Evolutionary conservation across 1,140 invertebrate genomes (phyloP), one percentile per base, ranked within the genome.

Genomic region (Chironomus tepperi): DNA sequence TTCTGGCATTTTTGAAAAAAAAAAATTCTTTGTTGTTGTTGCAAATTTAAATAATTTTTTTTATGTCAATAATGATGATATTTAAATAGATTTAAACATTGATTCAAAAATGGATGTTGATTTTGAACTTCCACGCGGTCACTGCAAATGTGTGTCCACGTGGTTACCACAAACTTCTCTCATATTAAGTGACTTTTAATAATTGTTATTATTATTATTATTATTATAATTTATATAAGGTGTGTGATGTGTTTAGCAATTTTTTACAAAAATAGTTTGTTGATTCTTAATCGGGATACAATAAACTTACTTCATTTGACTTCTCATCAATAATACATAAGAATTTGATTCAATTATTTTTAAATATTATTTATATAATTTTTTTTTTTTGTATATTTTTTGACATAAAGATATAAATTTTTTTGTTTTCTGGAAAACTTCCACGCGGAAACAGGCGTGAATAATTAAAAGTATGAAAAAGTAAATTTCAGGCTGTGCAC

Each of bases 181-280:
- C 65, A 70, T 70, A 70, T 70, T 70, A 70, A 70, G 65, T 70
- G 65, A 18, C 3, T 19, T n/a, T 70, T 9, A 21, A 18, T 67
- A n/a, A n/a, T n/a, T n/a, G n/a, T n/a, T n/a, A n/a, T n/a, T n/a
- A 57, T 70, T 10, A 70, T 19, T 70, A 70, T 16, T 67, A 70
- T 15, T 70, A 21, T 10, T 19, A 7, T 18, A 70, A 18, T 21
- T 67, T 8, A 70, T 70, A 70, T 19, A 70, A 19, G 9, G n/a
- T 19, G 64, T 67, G 47, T 34, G 24, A 34, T 34, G 24, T 34
- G 24, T 57, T 57, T 57, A 57, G 47, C 10, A 57, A 57, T 57
- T 57, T 34, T 47, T 47, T 57, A 57, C 47, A 57, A 57, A 57
- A 57, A 57, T 57, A 57, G 47, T 57, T 57, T 34, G 24, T 34